Evolutionary conservation across 2,888 invertebrate species (phyloP).

Genomic region (Phyto melanocephala): DNA sequence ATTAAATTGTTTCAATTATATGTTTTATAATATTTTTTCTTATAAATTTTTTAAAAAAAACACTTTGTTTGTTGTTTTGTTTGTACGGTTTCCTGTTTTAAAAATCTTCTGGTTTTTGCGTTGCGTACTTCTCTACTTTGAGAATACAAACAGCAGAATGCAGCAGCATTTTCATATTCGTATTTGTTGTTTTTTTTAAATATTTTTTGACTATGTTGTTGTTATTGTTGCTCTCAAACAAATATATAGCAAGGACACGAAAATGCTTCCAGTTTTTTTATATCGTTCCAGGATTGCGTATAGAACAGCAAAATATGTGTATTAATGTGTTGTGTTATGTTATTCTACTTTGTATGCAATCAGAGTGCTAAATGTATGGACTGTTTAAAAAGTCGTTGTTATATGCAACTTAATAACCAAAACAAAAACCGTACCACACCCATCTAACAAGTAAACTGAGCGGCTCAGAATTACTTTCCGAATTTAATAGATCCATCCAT

Average conservation of each 20-base stretch:
- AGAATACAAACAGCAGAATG: slow-evolving; percentile 63
- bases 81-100: not conserved
- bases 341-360: not conserved
- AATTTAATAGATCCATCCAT: too few species aligned
- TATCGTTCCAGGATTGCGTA: slow-evolving; percentile 60
- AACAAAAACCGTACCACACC: too few species aligned
- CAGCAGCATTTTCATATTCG: slow-evolving; percentile 57
- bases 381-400: not conserved
- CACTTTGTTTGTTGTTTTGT: slow-evolving; percentile 39
- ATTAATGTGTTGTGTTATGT: not conserved
- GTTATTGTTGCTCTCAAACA: slow-evolving; percentile 26
- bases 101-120: slow-evolving; percentile 51
- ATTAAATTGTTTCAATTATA: not conserved
- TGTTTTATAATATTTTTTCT: not conserved
- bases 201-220: not conserved
- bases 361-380: slow-evolving; percentile 12
- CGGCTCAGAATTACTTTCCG: too few species aligned
- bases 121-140: slow-evolving; percentile 51
- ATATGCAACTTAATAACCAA: too few species aligned
- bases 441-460: too few species aligned
- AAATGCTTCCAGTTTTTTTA: slow-evolving; percentile 63
- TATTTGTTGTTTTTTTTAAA: slow-evolving; percentile 31
- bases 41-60: too few species aligned
- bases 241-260: slow-evolving; percentile 63
- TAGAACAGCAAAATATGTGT: slow-evolving; percentile 2